These are phyloP conservation scores for Busseola fusca DNA, from an alignment of 2,888 invertebrate genomes.

Conservation along the genomic window DNA sequence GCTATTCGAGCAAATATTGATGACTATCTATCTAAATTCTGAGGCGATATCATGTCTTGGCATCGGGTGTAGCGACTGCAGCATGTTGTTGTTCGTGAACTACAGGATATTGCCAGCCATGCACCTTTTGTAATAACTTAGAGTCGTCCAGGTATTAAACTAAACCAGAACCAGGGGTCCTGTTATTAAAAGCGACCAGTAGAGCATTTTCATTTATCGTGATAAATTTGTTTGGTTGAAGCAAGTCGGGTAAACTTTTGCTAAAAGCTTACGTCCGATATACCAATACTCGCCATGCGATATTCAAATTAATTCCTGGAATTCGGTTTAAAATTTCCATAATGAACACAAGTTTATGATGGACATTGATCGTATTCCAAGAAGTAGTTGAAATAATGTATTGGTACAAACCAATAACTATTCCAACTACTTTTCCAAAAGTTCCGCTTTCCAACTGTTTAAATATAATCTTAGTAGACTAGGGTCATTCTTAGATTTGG, in stretches of 20 bases:
- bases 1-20: not conserved
- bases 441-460: conserved; percentile 2
- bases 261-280: not conserved
- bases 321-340: conserved; percentile 34
- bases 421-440: conserved; percentile 21
- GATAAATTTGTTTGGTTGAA: conserved; percentile 10
- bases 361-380: not conserved
- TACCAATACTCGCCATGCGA: conserved; percentile 2
- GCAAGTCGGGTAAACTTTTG: conserved; percentile 12
- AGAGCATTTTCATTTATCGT: not conserved
- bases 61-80: conserved; percentile 2
- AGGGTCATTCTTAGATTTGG: conserved; percentile 30
- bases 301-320: conserved; percentile 31
- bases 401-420: not conserved
- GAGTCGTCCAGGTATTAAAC: conserved; percentile 25
- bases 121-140: conserved; percentile 24
- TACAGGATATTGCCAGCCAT: conserved; percentile 30
- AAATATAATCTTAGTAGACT: conserved; percentile 30
- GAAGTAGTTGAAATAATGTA: not conserved
- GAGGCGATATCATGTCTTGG: not conserved
- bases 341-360: conserved; percentile 7
- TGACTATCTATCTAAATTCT: not conserved
- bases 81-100: conserved; percentile 18
- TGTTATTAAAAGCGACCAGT: conserved; percentile 24
- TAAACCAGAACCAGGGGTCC: conserved; percentile 24